Percentiles rank a stretch among this genome's conserved stretches.
Evolutionary conservation across 2,113 vertebrate species (phyloP).

Genomic region (Grammomys surdaster): DNA sequence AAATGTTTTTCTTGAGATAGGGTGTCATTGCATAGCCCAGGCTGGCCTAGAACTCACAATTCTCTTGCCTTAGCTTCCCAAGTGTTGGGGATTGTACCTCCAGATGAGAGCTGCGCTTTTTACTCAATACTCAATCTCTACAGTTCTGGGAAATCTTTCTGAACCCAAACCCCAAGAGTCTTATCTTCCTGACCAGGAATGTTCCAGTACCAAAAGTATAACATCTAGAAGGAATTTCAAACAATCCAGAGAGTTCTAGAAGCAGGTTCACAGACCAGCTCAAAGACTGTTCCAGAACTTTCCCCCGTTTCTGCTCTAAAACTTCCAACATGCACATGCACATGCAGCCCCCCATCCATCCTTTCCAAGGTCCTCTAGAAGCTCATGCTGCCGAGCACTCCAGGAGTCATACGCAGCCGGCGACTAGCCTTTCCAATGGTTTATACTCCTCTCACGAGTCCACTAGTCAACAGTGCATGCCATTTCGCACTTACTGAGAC

Average conservation of each 20-base stretch:
- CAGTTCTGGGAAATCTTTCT: slow-evolving; percentile 5
- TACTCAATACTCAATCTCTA: not conserved
- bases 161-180: not conserved
- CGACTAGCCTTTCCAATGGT: not conserved
- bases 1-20: not conserved
- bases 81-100: not conserved
- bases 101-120: not conserved
- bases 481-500: slow-evolving; percentile 77
- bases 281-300: not conserved
- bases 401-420: not conserved
- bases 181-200: not conserved
- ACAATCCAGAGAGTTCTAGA: slow-evolving; percentile 7
- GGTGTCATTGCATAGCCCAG: not conserved
- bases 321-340: slow-evolving; percentile 29
- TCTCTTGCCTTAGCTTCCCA: not conserved
- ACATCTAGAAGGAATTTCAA: not conserved
- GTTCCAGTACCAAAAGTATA: not conserved
- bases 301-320: not conserved
- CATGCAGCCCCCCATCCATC: not conserved
- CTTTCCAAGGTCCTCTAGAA: not conserved
- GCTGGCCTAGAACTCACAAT: not conserved
- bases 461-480: not conserved
- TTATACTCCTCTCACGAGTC: not conserved
- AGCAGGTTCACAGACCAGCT: not conserved
- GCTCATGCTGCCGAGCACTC: not conserved